Conservation (phyloP, 2,797 vertebrate genomes). For the Epinephelus awoara region DNA sequence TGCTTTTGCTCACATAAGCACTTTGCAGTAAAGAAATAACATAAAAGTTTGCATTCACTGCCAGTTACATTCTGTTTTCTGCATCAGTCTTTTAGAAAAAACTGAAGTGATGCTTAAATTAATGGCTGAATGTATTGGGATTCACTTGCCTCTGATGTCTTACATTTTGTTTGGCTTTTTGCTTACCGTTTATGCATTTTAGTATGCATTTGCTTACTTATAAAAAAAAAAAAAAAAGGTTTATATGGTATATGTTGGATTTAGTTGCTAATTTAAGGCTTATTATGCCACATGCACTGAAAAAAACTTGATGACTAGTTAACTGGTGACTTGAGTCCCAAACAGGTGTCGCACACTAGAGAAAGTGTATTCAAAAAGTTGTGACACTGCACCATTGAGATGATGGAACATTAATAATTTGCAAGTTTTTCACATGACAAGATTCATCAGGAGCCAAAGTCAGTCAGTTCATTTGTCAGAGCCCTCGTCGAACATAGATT, state of each 20-base stretch:
- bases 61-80: too few species aligned
- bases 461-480: slow-evolving; percentile 19
- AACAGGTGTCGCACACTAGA: not conserved
- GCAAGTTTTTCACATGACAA: not conserved
- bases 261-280: too few species aligned
- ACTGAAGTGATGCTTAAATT: too few species aligned
- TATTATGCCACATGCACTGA: not conserved
- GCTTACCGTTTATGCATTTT: not conserved
- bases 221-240: not conserved
- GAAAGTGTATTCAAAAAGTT: not conserved
- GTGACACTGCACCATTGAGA: not conserved
- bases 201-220: not conserved
- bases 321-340: not conserved
- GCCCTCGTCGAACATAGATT: not conserved
- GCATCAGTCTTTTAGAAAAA: too few species aligned
- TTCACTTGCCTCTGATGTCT: not conserved
- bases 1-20: too few species aligned
- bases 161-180: not conserved
- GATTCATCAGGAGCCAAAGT: slow-evolving; percentile 18
- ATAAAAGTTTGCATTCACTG: too few species aligned
- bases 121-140: not conserved
- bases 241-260: too few species aligned
- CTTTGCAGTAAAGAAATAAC: too few species aligned
- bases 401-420: not conserved
- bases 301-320: not conserved